phyloP scores from a whole-genome alignment of 2,113 vertebrate species.

The Noturus placidus region DNA sequence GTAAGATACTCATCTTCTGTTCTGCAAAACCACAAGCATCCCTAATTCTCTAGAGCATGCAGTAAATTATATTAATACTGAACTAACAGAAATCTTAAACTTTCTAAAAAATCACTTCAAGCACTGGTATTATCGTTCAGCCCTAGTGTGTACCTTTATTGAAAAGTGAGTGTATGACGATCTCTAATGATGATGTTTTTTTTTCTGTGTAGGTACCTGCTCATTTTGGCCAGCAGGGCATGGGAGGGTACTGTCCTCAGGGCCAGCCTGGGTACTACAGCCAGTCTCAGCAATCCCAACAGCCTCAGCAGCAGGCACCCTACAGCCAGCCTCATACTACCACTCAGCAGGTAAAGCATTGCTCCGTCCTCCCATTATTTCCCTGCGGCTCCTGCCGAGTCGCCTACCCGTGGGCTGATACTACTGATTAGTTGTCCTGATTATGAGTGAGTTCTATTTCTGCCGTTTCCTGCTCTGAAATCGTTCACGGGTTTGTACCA shows the following conservation, averaged over 20 bases:
- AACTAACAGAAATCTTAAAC: neutral
- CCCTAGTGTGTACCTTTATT: neutral
- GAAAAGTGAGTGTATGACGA: neutral
- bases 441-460: constrained; percentile 63
- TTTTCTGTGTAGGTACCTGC: constrained; percentile 83
- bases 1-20: neutral
- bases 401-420: constrained; percentile 25
- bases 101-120: neutral
- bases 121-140: neutral
- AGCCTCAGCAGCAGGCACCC: constrained; percentile 63
- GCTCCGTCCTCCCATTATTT: neutral
- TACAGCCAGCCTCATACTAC: constrained; percentile 86
- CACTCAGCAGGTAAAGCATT: constrained; percentile 84
- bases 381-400: neutral
- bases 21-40: neutral
- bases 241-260: constrained; percentile 84
- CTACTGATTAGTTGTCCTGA: constrained; percentile 43
- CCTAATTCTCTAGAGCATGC: neutral
- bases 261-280: constrained; percentile 92
- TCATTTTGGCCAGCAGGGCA: constrained; percentile 88
- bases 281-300: constrained; percentile 81
- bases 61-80: neutral
- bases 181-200: constrained; percentile 42
- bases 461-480: constrained; percentile 31
- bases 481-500: constrained; percentile 13